Base-by-base conservation (phyloP, 2,888 invertebrate genomes). In the Xanthorhoe spadicearia region DNA sequence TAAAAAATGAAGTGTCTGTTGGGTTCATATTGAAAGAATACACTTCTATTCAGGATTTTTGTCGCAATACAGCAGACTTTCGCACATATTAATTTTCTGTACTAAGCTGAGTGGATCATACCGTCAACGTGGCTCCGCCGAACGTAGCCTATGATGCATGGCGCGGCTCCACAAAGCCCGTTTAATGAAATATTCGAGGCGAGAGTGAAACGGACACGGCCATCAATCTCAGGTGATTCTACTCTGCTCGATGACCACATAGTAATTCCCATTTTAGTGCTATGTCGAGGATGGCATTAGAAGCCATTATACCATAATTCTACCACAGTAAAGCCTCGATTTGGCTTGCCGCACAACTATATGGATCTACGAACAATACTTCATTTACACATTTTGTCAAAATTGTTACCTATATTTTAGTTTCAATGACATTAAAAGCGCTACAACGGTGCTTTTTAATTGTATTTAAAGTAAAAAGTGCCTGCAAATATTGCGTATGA, bases 181-280 rank as follows among this genome's bases (percentile, higher is more conserved):
- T 83, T 85, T 90, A 91, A 90, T 92, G 90, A 92, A 92, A 92
- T 91, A 92, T 92, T 87, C 86, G 85, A 78, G 78, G 84, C 83
- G 82, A 83, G 83, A 86, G 83, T 86, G 87, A 84, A 88, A 84
- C 83, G 80, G 88, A 87, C 90, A 83, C 81, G 78, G 78, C 76
- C 81, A 90, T 92, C 90, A 86, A 90, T 92, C 88, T 90, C 86
- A 87, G 85, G 84, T 86, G 85, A 83, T 85, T 78, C 82, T 81
- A 80, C 77, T 77, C 77, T 75, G 77, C 77, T 80, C 78, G 80
- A 58, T 68, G 64, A 68, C 83, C 81, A 79, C 75, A 77, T 77
- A 73, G 76, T 77, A 73, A 74, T 75, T 76, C 74, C 64, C 69
- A 70, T 74, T 74, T 73, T 71, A 71, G 63, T 67, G 66, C 59